These are phyloP conservation scores for Zosterops borbonicus DNA, from an alignment of 2,113 vertebrate species.

Conservation along the genomic window DNA sequence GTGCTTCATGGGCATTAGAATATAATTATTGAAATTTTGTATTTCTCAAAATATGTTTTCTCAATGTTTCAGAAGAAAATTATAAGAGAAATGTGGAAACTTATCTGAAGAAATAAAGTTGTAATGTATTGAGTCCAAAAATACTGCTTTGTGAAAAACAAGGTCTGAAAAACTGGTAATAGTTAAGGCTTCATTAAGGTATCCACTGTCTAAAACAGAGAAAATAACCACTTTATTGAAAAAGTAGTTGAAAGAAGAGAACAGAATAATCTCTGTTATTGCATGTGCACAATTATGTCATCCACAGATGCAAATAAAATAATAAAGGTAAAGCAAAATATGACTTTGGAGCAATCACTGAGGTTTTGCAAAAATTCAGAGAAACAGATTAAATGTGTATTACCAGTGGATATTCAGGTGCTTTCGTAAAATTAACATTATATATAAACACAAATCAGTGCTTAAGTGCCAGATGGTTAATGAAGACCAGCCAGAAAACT, in stretches of 20 bases:
- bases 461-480: conserved; percentile 80
- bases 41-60: neutral
- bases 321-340: conserved; percentile 26
- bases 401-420: conserved; percentile 70
- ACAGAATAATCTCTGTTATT: neutral
- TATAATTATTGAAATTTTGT: neutral
- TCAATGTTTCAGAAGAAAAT: neutral
- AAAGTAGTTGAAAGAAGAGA: neutral
- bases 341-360: neutral
- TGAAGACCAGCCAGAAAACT: conserved; percentile 75
- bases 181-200: neutral
- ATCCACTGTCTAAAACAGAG: neutral
- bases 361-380: conserved; percentile 61
- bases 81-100: neutral
- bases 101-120: neutral
- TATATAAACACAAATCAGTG: conserved; percentile 74
- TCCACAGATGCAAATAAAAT: neutral
- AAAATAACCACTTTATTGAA: neutral
- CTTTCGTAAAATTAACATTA: conserved; percentile 71
- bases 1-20: neutral
- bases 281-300: neutral
- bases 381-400: conserved; percentile 63
- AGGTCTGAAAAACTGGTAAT: neutral
- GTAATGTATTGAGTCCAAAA: neutral
- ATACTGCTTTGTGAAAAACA: neutral